Percentiles rank a stretch among this genome's conserved stretches.
Conservation (phyloP, 37 sponge, comb jelly and placozoan species). For the Tethya wilhelma region DNA sequence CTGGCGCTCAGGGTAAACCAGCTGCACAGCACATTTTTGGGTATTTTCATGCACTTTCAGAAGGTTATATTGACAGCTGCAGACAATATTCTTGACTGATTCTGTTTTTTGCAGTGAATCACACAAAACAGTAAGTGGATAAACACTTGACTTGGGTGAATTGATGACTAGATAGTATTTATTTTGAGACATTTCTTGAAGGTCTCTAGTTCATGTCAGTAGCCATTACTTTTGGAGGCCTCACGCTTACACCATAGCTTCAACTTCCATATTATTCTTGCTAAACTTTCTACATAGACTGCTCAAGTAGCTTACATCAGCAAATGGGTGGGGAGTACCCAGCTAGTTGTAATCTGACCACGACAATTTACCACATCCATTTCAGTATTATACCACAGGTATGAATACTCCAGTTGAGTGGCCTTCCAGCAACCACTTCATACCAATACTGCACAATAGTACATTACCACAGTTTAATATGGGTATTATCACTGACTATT, state of each 20-base stretch:
- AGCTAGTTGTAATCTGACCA: too few relatives aligned
- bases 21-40: not conserved
- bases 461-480: slow-evolving; percentile 10
- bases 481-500: slow-evolving; percentile 22
- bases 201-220: not conserved
- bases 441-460: not conserved
- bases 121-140: not conserved
- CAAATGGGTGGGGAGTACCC: not conserved
- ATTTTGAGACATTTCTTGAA: not conserved
- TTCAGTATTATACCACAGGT: not conserved
- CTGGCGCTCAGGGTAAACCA: not conserved
- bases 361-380: too few relatives aligned
- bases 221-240: not conserved
- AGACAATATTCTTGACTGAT: not conserved
- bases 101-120: not conserved
- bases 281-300: not conserved
- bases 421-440: not conserved
- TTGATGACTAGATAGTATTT: not conserved
- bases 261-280: not conserved
- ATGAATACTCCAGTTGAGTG: not conserved
- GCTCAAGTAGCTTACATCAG: not conserved
- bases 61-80: slow-evolving; percentile 1
- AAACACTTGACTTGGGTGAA: not conserved
- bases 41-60: slow-evolving; percentile 3
- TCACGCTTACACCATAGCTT: not conserved